Conservation (phyloP, 1,140 invertebrate species). For the Plutomurus gul region DNA sequence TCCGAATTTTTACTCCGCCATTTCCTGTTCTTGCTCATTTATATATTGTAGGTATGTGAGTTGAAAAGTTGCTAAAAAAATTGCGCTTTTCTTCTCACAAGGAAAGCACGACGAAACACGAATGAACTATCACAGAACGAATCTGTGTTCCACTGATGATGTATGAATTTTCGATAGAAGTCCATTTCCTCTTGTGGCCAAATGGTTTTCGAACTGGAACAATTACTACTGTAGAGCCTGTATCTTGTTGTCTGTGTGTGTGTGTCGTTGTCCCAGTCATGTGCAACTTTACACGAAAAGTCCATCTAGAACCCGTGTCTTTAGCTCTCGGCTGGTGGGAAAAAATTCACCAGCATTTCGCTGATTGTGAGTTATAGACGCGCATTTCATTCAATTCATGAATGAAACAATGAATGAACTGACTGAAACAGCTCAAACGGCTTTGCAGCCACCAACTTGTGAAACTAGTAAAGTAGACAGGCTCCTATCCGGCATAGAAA, state of each 20-base stretch:
- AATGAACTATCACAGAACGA: background rate
- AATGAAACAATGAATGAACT: slow-evolving; percentile 24
- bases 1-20: no score
- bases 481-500: no score
- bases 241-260: background rate
- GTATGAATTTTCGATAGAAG: background rate
- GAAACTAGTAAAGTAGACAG: no score
- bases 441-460: no score
- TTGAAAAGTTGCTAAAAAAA: no score
- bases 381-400: slow-evolving; percentile 8
- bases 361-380: background rate
- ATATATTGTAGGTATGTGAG: no score
- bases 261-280: slow-evolving; percentile 7
- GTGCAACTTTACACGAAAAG: slow-evolving; percentile 11
- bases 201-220: slow-evolving; percentile 8
- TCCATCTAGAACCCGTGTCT: slow-evolving; percentile 2
- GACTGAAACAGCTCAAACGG: no score
- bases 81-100: background rate
- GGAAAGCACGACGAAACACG: no score
- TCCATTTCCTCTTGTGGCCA: background rate
- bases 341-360: background rate
- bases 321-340: background rate
- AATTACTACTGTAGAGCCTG: background rate
- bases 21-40: no score
- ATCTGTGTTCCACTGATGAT: background rate